Conservation (phyloP, 2,888 invertebrate genomes). For the Gymnocheta viridis region DNA sequence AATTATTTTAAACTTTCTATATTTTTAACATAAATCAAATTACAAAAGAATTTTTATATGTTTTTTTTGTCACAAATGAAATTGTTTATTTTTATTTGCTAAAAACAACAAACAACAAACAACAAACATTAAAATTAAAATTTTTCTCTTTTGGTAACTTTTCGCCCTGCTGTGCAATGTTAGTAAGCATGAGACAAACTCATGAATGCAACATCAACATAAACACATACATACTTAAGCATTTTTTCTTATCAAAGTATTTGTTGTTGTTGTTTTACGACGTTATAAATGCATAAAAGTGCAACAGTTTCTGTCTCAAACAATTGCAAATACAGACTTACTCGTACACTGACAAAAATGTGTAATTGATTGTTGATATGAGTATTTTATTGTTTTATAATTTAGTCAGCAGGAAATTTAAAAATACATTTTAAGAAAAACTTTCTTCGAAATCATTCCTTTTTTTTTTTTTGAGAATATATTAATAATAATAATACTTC, state of each 20-base stretch:
- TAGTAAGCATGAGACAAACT: slow-evolving; percentile 20
- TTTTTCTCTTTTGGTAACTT: too few relatives aligned
- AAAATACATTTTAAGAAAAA: too few relatives aligned
- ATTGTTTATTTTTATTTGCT: too few relatives aligned
- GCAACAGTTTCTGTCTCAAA: slow-evolving; percentile 47
- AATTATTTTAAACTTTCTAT: too few relatives aligned
- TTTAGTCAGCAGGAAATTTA: background rate
- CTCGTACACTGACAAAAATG: slow-evolving; percentile 8
- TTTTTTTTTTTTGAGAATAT: too few relatives aligned
- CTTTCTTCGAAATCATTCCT: too few relatives aligned
- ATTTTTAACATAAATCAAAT: too few relatives aligned
- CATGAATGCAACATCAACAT: slow-evolving; percentile 22
- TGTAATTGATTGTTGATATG: background rate
- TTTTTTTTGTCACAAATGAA: too few relatives aligned
- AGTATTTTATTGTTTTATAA: background rate
- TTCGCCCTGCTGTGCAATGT: background rate
- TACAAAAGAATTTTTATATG: too few relatives aligned
- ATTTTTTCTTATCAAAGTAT: slow-evolving; percentile 30
- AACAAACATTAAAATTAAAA: too few relatives aligned
- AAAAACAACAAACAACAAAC: too few relatives aligned
- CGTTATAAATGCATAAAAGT: slow-evolving; percentile 27
- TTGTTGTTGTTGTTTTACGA: background rate
- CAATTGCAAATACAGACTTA: slow-evolving; percentile 13
- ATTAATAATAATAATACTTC: too few relatives aligned
- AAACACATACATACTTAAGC: slow-evolving; percentile 2